Evolutionary conservation across 1,140 invertebrate genomes (phyloP).

Genomic region (Orchestia grillus): DNA sequence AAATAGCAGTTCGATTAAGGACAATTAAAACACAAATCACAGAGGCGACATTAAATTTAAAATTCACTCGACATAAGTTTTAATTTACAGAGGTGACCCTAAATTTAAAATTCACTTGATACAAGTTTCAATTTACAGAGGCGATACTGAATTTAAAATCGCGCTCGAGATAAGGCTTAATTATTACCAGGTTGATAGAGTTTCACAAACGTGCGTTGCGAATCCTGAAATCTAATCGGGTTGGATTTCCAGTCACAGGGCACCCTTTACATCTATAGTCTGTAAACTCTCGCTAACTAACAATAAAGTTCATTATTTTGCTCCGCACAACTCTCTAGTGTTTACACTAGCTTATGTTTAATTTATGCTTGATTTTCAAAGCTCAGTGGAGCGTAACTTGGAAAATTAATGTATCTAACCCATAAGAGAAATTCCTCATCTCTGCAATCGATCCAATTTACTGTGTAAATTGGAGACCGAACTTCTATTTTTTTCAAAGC

Average conservation of each 20-base stretch:
- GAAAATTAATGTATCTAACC: background rate
- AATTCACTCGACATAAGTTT: background rate
- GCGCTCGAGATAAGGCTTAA: background rate
- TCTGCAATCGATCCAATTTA: background rate
- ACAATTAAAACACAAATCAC: background rate
- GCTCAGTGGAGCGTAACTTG: background rate
- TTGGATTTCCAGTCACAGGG: background rate
- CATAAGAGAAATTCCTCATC: background rate
- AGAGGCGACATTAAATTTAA: background rate
- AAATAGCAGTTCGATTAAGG: background rate
- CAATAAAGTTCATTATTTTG: background rate
- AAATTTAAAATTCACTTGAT: background rate
- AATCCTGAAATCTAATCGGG: background rate
- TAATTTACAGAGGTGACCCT: background rate
- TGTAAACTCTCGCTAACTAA: background rate
- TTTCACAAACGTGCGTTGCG: background rate
- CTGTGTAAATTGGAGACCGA: background rate
- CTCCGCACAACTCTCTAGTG: background rate
- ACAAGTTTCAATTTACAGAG: background rate
- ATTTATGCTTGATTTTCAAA: background rate
- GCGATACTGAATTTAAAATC: background rate
- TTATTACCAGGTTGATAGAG: background rate
- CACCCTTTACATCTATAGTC: background rate
- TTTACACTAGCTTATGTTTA: background rate
- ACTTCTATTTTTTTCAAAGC: background rate